phyloP scores from a whole-genome alignment of 1,140 invertebrate genomes.

The Pseudachorutes palmiensis region DNA sequence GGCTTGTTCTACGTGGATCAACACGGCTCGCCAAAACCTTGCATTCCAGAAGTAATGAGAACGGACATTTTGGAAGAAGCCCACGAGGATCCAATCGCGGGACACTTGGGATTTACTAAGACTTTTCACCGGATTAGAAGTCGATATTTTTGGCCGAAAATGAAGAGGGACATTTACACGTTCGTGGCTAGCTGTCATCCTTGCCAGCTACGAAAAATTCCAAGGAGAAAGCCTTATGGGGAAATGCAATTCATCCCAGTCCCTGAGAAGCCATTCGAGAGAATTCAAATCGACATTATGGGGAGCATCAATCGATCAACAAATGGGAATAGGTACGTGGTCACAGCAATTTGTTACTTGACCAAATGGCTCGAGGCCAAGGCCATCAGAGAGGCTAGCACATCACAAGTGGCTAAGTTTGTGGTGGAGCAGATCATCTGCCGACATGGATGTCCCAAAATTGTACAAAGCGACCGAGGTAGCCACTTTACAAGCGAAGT shows the following conservation, averaged over 20 bases:
- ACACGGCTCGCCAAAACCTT: neutral
- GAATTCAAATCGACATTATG: slow-evolving; percentile 7
- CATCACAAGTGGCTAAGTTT: slow-evolving; percentile 14
- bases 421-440: slow-evolving; percentile 17
- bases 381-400: neutral
- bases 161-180: neutral
- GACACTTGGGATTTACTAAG: slow-evolving; percentile 5
- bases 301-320: neutral
- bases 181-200: neutral
- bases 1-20: too few species aligned
- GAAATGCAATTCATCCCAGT: neutral
- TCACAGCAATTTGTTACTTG: slow-evolving; percentile 4
- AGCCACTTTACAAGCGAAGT: neutral
- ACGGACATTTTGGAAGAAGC: neutral
- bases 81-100: neutral
- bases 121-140: neutral
- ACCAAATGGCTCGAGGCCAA: slow-evolving; percentile 6
- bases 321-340: slow-evolving; percentile 9
- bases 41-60: neutral
- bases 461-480: neutral
- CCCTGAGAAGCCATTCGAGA: neutral
- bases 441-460: slow-evolving; percentile 11
- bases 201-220: slow-evolving; percentile 13
- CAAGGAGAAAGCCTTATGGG: neutral
- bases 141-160: slow-evolving; percentile 6